These are phyloP conservation scores for Argopecten irradians DNA, from an alignment of 1,140 invertebrate genomes.

Conservation along the genomic window DNA sequence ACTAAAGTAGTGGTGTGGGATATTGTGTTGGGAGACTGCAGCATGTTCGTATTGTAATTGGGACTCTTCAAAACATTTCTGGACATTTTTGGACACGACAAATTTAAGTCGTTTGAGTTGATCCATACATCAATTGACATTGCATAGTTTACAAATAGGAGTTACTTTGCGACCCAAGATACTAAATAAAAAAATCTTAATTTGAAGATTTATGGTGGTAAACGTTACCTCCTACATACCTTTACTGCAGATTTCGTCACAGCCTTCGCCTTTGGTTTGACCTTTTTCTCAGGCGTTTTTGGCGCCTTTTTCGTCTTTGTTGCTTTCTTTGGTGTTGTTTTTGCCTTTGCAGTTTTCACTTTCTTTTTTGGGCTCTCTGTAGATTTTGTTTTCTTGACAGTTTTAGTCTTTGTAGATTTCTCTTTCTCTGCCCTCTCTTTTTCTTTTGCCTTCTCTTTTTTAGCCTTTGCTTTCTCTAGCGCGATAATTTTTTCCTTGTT, in stretches of 20 bases:
- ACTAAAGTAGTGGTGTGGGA: no score
- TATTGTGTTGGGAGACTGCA: no score
- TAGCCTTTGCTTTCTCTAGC: slow-evolving; percentile 23
- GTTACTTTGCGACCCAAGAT: not conserved
- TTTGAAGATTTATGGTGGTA: not conserved
- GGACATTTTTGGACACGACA: no score
- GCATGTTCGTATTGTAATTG: no score
- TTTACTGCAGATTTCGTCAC: not conserved
- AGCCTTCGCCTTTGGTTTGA: slow-evolving; percentile 22
- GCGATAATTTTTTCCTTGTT: slow-evolving; percentile 34
- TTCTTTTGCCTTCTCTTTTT: not conserved
- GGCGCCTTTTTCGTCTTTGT: slow-evolving; percentile 26
- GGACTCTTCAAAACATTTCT: no score
- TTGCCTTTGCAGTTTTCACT: not conserved
- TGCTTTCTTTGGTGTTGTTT: slow-evolving; percentile 2
- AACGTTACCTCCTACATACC: not conserved
- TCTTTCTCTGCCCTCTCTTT: slow-evolving; percentile 18
- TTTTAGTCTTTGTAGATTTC: not conserved
- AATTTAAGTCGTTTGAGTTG: no score
- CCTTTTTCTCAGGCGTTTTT: slow-evolving; percentile 33
- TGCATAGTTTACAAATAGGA: no score
- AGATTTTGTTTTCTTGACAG: not conserved
- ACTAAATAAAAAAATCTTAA: not conserved
- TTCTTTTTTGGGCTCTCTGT: slow-evolving; percentile 27
- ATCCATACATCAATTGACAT: no score